Base-by-base conservation (phyloP, 2,797 vertebrate species). In the Clamator glandarius region DNA sequence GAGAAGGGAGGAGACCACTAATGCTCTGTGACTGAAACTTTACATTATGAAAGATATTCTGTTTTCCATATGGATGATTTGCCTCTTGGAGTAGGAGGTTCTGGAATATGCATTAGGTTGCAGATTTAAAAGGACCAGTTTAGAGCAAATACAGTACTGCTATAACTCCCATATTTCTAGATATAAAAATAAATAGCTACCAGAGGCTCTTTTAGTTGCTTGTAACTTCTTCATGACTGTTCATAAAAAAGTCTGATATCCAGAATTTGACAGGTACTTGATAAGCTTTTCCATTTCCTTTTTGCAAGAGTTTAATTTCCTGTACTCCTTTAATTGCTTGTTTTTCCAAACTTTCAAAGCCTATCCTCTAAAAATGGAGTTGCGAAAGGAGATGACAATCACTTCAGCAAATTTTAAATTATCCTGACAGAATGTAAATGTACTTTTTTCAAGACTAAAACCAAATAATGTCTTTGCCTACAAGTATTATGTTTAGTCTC, bases 241-340 rank as follows among this genome's bases (percentile, higher is more conserved):
- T 84, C 55, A 57, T 79, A 62, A 93, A 64, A 66, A 78, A 21
- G 17, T 42, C n/a, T 44, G 17, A 6, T 36, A 62, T 66, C 83
- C 28, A 67, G 51, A 87, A 82, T 69, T 57, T 77, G 55, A 41
- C 33, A 79, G 57, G 52, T 63, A 42, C 28, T 73, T 67, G 87
- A 89, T 91, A 92, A 85, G 57, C 14, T 77, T 92, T 85, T 93
- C 85, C 33, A 70, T 93, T 91, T 95, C 76, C 31, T 63, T 44
- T 85, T 80, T 67, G 24, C 64, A 77, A 67, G 44, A 36, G 8
- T 87, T 94, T 87, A 52, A 85, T 93, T 93, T 96, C 48, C 78
- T 89, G 81, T 82, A 67, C 20, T 55, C 15, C 31, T 92, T 66
- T 84, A 66, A 76, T 79, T 84, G 20, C 28, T 55, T 93, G 19